Percentiles rank a stretch among this genome's conserved stretches.
Conservation (phyloP, 1,140 invertebrate genomes). For the Aphaenogaster floridana region DNA sequence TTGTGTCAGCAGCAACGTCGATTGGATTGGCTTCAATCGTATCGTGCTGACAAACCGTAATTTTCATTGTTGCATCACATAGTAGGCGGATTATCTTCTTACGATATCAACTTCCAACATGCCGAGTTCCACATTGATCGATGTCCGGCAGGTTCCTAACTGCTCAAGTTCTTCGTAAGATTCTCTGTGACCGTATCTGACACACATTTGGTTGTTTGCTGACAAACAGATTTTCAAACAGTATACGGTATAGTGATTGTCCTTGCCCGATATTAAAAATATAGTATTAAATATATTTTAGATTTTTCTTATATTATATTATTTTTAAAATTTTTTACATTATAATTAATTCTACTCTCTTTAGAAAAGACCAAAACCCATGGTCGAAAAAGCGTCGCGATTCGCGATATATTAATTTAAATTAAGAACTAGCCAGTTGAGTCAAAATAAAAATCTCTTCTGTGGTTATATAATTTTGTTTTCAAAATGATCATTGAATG, state of each 20-base stretch:
- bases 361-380: too few relatives aligned
- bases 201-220: background rate
- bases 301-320: background rate
- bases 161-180: background rate
- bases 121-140: background rate
- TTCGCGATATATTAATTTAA: too few relatives aligned
- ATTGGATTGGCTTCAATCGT: background rate
- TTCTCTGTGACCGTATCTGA: background rate
- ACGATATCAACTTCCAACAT: background rate
- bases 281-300: background rate
- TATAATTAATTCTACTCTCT: too few relatives aligned
- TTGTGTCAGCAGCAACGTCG: background rate
- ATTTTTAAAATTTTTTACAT: too few relatives aligned
- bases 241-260: background rate
- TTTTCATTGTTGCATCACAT: constrained; percentile 1
- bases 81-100: background rate
- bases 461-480: background rate
- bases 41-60: constrained; percentile 6
- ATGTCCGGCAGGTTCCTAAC: background rate
- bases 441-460: too few relatives aligned
- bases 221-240: background rate
- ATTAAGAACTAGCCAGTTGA: too few relatives aligned
- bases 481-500: background rate
- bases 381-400: too few relatives aligned
- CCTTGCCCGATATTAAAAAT: background rate